Base-by-base conservation (phyloP, 2,113 vertebrate genomes). In the Myrmecobius fasciatus region DNA sequence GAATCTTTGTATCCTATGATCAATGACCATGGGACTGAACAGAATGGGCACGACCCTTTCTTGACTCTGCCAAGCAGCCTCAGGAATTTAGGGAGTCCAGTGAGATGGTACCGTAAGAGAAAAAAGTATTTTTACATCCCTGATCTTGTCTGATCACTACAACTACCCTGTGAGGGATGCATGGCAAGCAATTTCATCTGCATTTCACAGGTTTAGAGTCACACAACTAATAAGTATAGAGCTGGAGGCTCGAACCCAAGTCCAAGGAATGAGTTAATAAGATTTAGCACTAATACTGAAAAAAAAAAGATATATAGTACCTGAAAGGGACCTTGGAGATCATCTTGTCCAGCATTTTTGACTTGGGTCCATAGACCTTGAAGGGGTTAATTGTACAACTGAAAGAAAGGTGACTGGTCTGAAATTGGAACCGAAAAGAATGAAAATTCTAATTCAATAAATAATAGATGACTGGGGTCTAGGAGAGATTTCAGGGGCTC, bases 321-420 rank as follows among this genome's bases (percentile, higher is more conserved):
- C 60, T 56, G 60, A 92, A 93, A 90, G 92, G 49, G 36, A 54
- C 93, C 56, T 94, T 94, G 48, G 53, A 51, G 83, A 51, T 89
- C 22, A 52, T 49, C 14, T 20, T 25, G 89, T 91, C 43, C 51
- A 48, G 91, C 83, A 46, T 91, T 90, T 53, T 48, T 25, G 53
- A 89, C 17, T 5, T 8, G 46, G 48, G 5, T 48, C 75, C 1
- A 0, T 36, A 48, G 93, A 53, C 6, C 36, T 31, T n/a, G 17
- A 4, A 47, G 60, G 93, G 67, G 28, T 53, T 91, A 75, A 75
- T 75, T 17, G 17, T 75, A n/a, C 60, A 75, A 22, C 36, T 20
- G n/a, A 75, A 75, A 75, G 36, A 14, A 75, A n/a, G 17, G 60
- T 6, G 31, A n/a, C 60, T n/a, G 36, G 3, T 75, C 60, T 75